phyloP scores from a whole-genome alignment of 2,797 vertebrate genomes.

The Oreonectes daqikongensis region DNA sequence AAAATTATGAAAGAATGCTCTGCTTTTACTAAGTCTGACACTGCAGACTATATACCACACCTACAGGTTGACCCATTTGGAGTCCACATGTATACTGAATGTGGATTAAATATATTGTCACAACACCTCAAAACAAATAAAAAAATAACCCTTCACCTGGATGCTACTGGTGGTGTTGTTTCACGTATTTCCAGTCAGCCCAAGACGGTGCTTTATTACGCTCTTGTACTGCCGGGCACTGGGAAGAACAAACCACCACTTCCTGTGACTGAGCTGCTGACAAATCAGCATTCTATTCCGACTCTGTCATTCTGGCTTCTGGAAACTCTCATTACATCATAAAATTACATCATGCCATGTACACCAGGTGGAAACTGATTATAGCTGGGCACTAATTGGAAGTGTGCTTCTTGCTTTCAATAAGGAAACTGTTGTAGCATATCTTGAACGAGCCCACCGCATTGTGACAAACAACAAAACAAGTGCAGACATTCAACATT shows the following conservation, averaged over 20 bases:
- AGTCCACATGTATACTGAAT: too few relatives aligned
- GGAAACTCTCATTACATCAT: background rate
- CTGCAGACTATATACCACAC: too few relatives aligned
- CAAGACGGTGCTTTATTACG: background rate
- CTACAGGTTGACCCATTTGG: too few relatives aligned
- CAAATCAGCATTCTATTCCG: background rate
- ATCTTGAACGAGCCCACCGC: too few relatives aligned
- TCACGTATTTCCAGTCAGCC: background rate
- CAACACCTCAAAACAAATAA: background rate
- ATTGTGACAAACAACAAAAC: too few relatives aligned
- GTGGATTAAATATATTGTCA: too few relatives aligned
- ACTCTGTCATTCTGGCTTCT: background rate
- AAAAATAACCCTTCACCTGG: background rate
- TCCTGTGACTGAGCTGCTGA: background rate
- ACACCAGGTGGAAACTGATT: background rate
- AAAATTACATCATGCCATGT: background rate
- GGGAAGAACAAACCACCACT: too few relatives aligned
- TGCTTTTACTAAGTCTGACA: too few relatives aligned
- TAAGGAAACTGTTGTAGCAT: background rate
- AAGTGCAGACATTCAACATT: too few relatives aligned
- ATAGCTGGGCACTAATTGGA: background rate
- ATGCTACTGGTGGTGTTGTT: background rate
- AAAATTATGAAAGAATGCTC: too few relatives aligned
- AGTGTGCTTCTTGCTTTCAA: background rate
- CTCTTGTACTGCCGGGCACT: conserved; percentile 1